These are phyloP conservation scores for Lathamus discolor DNA, from an alignment of 2,113 vertebrate species.

Conservation along the genomic window DNA sequence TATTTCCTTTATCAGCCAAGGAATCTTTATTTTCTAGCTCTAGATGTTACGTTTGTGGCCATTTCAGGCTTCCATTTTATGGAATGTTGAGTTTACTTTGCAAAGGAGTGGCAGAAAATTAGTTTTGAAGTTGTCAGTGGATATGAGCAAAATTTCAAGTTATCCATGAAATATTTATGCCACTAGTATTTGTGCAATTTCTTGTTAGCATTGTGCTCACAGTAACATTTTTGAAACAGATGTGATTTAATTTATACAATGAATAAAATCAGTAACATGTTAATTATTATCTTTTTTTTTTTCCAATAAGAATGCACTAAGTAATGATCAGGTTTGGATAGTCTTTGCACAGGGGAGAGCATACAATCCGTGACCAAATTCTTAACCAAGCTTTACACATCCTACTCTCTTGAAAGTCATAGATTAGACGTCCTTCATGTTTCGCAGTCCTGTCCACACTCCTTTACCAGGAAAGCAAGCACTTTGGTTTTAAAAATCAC, in stretches of 20 bases:
- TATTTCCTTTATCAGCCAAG: not conserved
- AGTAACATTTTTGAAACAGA: not conserved
- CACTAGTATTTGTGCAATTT: not conserved
- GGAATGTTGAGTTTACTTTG: not conserved
- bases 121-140: not conserved
- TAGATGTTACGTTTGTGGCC: not conserved
- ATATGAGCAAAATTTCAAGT: not conserved
- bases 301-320: not conserved
- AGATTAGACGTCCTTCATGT: not conserved
- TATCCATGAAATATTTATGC: conserved; percentile 3
- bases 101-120: not conserved
- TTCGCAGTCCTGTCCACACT: conserved; percentile 22
- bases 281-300: not conserved
- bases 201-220: not conserved
- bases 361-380: not conserved
- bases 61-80: not conserved
- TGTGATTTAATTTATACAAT: not conserved
- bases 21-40: not conserved
- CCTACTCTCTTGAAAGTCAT: not conserved
- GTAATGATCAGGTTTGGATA: not conserved
- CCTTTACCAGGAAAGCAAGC: conserved; percentile 46
- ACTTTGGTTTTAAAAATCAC: conserved; percentile 48
- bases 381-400: not conserved
- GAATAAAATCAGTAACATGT: not conserved
- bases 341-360: not conserved